Base-by-base conservation (phyloP, 2,888 invertebrate species). In the Agrochola macilenta region DNA sequence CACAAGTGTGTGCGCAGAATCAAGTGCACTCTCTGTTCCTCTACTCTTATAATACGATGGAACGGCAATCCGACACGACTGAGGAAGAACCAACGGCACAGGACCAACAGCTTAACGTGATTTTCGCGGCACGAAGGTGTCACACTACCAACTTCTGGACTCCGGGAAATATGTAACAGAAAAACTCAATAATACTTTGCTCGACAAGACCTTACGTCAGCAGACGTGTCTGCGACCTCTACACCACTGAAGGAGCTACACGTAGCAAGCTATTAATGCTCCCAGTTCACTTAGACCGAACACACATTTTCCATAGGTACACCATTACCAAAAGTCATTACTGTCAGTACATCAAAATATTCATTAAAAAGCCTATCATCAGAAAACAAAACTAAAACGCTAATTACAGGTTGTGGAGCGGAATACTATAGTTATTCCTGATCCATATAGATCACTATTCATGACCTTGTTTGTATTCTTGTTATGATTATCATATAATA, bases 301-400 rank as follows among this genome's bases (percentile, higher is more conserved):
- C 63, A 79, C 70, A 78, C 58, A 73, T 74, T 68, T 74, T 77
- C 58, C 60, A 69, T 39, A 35, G 5, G 30, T 35, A 80, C 35
- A 69, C 23, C 66, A 66, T 79, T 77, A 86, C 70, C 64, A 23
- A 74, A 64, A 63, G 69, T 83, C 71, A 86, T 88, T 87, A 88
- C 58, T 63, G 64, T 68, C 73, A 61, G 49, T 60, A 76, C 61
- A 73, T 78, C 72, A 76, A 79, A 84, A 75, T 63, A 39, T 46
- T 63, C 74, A 82, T 82, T 35, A 82, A 52, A 72, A 74, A 58
- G 1, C 52, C 61, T 83, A 78, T 86, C 65, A 87, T 87, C 85
- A 80, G 17, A 78, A 65, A 71, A 76, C 52, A 74, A 79, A 82
- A 70, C 58, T 58, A 73, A 73, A 73, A 69, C 26, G 26, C 35